phyloP scores from a whole-genome alignment of 2,797 vertebrate genomes.

The Gymnocypris eckloni region DNA sequence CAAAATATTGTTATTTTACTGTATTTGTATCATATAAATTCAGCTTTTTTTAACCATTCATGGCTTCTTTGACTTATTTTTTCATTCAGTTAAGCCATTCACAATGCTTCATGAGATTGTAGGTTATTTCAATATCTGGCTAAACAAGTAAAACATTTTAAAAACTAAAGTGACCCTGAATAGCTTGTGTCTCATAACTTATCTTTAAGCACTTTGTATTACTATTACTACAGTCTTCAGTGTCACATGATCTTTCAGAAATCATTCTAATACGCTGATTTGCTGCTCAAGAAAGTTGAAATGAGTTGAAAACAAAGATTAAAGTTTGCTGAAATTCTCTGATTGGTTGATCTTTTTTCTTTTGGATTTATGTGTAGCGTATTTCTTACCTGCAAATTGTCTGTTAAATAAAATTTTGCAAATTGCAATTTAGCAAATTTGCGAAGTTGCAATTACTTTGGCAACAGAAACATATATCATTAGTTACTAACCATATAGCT shows the following conservation, averaged over 20 bases:
- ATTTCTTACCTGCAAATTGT: not conserved
- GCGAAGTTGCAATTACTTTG: not conserved
- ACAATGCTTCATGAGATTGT: not conserved
- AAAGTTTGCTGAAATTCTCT: not conserved
- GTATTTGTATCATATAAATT: not conserved
- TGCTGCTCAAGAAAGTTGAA: not conserved
- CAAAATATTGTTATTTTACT: not conserved
- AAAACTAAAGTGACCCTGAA: not conserved
- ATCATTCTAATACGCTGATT: not conserved
- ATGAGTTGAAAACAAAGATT: no score
- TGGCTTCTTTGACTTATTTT: not conserved
- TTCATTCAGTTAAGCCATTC: not conserved
- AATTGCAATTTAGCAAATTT: no score
- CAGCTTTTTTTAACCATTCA: not conserved
- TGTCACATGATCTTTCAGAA: not conserved
- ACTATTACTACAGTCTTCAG: not conserved
- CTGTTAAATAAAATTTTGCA: no score
- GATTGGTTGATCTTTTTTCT: not conserved
- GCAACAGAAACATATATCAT: not conserved
- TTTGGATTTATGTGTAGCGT: not conserved
- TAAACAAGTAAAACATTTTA: not conserved
- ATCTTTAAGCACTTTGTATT: slow-evolving; percentile 37
- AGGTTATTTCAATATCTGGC: not conserved
- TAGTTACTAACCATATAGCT: not conserved
- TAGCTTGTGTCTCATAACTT: slow-evolving; percentile 32